Conservation (phyloP, 2,888 invertebrate species). For the Acrobeloides nanus region DNA sequence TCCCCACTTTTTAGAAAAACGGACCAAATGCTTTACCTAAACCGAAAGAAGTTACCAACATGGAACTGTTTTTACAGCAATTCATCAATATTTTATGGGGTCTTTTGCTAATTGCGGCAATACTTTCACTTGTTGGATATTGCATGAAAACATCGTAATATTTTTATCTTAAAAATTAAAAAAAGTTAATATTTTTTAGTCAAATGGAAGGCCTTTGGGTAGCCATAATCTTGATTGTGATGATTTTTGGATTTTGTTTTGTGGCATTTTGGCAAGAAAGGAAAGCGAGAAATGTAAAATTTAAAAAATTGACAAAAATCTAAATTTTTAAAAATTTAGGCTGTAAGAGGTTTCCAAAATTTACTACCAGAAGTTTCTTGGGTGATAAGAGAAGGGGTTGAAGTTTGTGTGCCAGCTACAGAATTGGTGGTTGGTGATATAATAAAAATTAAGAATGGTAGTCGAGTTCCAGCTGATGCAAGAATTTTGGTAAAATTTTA, state of each 20-base stretch:
- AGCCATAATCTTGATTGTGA: conserved; percentile 35
- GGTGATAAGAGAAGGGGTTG: conserved; percentile 40
- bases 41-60: conserved; percentile 28
- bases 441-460: conserved; percentile 36
- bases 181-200: conserved; percentile 16
- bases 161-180: not conserved
- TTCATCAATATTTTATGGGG: conserved; percentile 29
- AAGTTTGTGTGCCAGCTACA: conserved; percentile 28
- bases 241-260: conserved; percentile 40
- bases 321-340: conserved; percentile 12
- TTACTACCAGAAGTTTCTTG: conserved; percentile 33
- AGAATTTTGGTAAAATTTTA: conserved; percentile 30
- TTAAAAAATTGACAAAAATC: not conserved
- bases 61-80: conserved; percentile 26
- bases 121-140: conserved; percentile 17
- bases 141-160: conserved; percentile 10
- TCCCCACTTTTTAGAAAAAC: conserved; percentile 22
- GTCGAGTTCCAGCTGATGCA: conserved; percentile 38
- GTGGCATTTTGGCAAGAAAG: conserved; percentile 38
- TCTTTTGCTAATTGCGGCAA: conserved; percentile 22
- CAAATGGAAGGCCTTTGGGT: conserved; percentile 33
- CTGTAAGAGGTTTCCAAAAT: conserved; percentile 36
- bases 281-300: conserved; percentile 28
- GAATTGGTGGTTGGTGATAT: conserved; percentile 42
- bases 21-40: conserved; percentile 30